Conservation (phyloP, 2,797 vertebrate genomes). For the Aphelocoma californica region DNA sequence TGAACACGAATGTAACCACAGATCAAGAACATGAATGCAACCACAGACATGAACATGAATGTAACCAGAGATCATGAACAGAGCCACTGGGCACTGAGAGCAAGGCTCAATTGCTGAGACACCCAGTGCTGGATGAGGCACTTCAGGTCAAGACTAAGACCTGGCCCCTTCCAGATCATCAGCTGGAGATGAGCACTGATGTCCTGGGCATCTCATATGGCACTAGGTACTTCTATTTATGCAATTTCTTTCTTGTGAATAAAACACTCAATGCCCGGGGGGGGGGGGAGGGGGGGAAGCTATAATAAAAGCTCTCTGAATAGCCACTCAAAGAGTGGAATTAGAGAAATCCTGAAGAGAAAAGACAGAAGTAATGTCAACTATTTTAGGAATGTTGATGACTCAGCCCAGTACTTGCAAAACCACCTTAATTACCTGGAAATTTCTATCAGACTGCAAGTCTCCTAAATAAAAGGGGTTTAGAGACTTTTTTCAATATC, state of each 20-base stretch:
- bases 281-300: accelerated
- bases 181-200: background rate
- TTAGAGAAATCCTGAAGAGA: constrained; percentile 4
- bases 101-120: background rate
- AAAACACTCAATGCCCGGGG: background rate
- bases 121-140: background rate
- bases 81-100: background rate
- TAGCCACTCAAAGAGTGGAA: background rate
- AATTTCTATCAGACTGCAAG: constrained; percentile 10
- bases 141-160: background rate
- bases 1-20: background rate
- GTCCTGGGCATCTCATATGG: background rate
- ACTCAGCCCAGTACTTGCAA: background rate
- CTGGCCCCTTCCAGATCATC: background rate
- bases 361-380: background rate
- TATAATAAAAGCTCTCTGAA: background rate
- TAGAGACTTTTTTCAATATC: constrained; percentile 5
- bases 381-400: background rate
- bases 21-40: background rate
- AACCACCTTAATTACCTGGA: background rate
- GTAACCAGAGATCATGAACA: background rate
- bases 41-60: background rate
- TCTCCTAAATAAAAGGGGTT: background rate
- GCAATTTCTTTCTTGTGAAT: background rate
- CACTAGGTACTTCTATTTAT: background rate